phyloP scores from a whole-genome alignment of 1,140 invertebrate species.

The Theocolax elegans region DNA sequence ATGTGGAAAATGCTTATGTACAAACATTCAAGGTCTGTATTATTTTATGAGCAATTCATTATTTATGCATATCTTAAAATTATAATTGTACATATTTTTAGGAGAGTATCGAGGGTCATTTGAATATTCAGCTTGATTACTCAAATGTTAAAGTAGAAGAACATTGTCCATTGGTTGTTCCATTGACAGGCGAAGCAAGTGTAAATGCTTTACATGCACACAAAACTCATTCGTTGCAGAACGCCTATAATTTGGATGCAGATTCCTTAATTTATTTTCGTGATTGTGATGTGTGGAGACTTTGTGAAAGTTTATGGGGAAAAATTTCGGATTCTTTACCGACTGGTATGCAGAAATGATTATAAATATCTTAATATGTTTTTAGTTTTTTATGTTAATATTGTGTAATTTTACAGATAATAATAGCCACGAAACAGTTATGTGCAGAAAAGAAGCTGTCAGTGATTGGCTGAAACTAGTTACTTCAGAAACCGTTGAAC shows the following conservation, averaged over 20 bases:
- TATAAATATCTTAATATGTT: too few species aligned
- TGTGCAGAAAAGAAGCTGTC: slow-evolving; percentile 72
- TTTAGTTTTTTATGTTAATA: too few species aligned
- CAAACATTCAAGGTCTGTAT: slow-evolving; percentile 50
- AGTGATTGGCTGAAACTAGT: slow-evolving; percentile 72
- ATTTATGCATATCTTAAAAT: slow-evolving; percentile 25
- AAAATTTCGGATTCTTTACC: slow-evolving; percentile 64
- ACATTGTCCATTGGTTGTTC: slow-evolving; percentile 64
- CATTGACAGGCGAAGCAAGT: slow-evolving; percentile 54
- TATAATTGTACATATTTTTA: slow-evolving; percentile 36
- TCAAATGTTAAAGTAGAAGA: slow-evolving; percentile 61
- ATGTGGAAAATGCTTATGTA: slow-evolving; percentile 48
- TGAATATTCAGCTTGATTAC: slow-evolving; percentile 67
- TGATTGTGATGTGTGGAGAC: slow-evolving; percentile 78
- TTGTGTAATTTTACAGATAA: background rate
- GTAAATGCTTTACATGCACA: slow-evolving; percentile 66
- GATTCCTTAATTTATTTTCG: slow-evolving; percentile 62
- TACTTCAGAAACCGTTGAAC: slow-evolving; percentile 55
- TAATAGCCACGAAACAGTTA: slow-evolving; percentile 58
- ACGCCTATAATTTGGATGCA: slow-evolving; percentile 48
- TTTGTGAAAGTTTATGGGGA: slow-evolving; percentile 88
- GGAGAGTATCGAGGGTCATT: slow-evolving; percentile 66
- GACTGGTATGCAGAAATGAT: too few species aligned
- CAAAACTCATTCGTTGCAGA: slow-evolving; percentile 62
- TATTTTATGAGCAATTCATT: slow-evolving; percentile 27